Percentiles rank a stretch among this genome's conserved stretches.
phyloP scores from a whole-genome alignment of 2,113 vertebrate species.

The Cranoglanis bouderius region DNA sequence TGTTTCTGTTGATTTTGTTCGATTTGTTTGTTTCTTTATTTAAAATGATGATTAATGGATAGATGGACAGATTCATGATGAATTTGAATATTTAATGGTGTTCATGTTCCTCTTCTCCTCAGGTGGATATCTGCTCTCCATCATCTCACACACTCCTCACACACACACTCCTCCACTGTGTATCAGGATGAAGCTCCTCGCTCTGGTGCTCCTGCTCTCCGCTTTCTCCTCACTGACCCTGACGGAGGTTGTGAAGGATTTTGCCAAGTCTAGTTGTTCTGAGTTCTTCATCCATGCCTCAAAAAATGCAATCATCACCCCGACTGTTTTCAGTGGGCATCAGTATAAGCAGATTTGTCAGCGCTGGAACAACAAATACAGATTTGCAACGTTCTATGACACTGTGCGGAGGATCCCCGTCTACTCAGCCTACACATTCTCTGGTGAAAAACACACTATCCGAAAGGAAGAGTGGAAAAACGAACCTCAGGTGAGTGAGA shows the following conservation, averaged over 20 bases:
- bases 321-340: too few species aligned
- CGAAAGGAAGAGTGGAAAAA: background rate
- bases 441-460: background rate
- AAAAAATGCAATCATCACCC: background rate
- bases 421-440: slow-evolving; percentile 2
- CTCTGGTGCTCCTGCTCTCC: background rate
- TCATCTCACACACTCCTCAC: background rate
- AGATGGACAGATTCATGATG: background rate
- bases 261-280: too few species aligned
- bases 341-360: slow-evolving; percentile 23
- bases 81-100: background rate
- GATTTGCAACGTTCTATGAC: slow-evolving; percentile 28
- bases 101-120: background rate
- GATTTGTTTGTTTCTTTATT: too few species aligned
- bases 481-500: slow-evolving; percentile 11
- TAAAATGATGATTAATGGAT: background rate
- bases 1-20: too few species aligned
- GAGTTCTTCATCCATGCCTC: background rate
- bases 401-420: slow-evolving; percentile 11
- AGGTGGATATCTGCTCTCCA: background rate
- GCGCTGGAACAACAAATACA: background rate
- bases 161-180: background rate
- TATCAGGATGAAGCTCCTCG: background rate
- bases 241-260: background rate
- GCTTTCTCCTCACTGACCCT: slow-evolving; percentile 1